Evolutionary conservation across 2,888 invertebrate species (phyloP).

Genomic region (Heteromyza rotundicornis): DNA sequence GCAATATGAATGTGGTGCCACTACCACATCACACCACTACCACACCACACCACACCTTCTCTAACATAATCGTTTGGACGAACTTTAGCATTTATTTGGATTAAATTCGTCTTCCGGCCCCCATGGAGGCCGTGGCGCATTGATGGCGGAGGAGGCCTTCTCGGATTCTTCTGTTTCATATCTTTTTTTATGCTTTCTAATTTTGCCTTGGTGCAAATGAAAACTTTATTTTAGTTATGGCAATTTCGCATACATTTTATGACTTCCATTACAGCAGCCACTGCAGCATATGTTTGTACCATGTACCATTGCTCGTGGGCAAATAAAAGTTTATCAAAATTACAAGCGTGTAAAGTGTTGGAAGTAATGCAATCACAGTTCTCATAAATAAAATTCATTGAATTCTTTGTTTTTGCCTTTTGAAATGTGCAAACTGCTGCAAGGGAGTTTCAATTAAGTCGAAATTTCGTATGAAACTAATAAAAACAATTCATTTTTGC

Average conservation of each 20-base stretch:
- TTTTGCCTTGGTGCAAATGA: background rate
- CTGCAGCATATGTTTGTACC: too few relatives aligned
- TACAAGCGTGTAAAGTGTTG: background rate
- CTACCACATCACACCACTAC: too few relatives aligned
- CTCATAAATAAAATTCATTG: background rate
- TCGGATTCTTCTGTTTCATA: too few relatives aligned
- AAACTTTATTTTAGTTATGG: background rate
- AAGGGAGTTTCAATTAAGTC: too few relatives aligned
- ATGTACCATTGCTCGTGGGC: background rate
- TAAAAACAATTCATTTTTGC: too few relatives aligned
- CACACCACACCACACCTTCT: too few relatives aligned
- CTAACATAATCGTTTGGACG: background rate
- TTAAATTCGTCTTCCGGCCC: background rate
- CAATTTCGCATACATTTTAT: background rate
- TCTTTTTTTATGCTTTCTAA: background rate
- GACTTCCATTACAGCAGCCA: background rate
- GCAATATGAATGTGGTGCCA: background rate
- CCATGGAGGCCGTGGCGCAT: too few relatives aligned
- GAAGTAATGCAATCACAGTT: background rate
- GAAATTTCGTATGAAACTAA: too few relatives aligned
- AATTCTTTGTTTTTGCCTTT: too few relatives aligned
- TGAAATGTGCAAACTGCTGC: too few relatives aligned
- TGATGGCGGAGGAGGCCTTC: too few relatives aligned
- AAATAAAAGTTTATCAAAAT: background rate
- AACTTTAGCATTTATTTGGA: background rate